phyloP scores from a whole-genome alignment of 2,888 invertebrate species.

The Calliopum simillimum region DNA sequence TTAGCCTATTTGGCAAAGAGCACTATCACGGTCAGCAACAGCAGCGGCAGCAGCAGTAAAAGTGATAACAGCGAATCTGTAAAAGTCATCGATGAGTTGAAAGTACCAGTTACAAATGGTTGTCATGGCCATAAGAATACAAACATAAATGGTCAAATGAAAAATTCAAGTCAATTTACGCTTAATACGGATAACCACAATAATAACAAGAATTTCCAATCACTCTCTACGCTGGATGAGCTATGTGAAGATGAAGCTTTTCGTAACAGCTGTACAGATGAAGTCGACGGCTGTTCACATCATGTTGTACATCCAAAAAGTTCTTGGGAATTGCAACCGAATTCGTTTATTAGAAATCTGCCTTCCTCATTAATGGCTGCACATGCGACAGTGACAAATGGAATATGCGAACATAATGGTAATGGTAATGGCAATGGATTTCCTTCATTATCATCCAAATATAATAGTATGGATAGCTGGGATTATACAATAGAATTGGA shows the following conservation, averaged over 20 bases:
- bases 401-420: constrained; percentile 27
- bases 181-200: constrained; percentile 17
- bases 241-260: neutral
- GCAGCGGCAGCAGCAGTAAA: constrained; percentile 45
- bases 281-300: constrained; percentile 38
- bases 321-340: constrained; percentile 45
- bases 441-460: constrained; percentile 51
- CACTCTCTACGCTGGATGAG: neutral
- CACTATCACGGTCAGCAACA: constrained; percentile 49
- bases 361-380: constrained; percentile 40
- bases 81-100: constrained; percentile 21
- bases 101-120: constrained; percentile 27
- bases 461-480: constrained; percentile 84
- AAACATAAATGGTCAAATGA: constrained; percentile 12
- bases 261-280: constrained; percentile 36
- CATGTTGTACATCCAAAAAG: constrained; percentile 42
- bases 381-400: constrained; percentile 2
- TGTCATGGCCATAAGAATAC: constrained; percentile 10
- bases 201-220: neutral
- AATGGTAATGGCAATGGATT: constrained; percentile 34
- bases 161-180: constrained; percentile 34
- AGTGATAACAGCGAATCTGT: constrained; percentile 42
- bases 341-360: constrained; percentile 33
- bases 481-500: constrained; percentile 87
- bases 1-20: constrained; percentile 52